Evolutionary conservation across 2,888 invertebrate genomes (phyloP).

Genomic region (Synanthedon myopaeformis): DNA sequence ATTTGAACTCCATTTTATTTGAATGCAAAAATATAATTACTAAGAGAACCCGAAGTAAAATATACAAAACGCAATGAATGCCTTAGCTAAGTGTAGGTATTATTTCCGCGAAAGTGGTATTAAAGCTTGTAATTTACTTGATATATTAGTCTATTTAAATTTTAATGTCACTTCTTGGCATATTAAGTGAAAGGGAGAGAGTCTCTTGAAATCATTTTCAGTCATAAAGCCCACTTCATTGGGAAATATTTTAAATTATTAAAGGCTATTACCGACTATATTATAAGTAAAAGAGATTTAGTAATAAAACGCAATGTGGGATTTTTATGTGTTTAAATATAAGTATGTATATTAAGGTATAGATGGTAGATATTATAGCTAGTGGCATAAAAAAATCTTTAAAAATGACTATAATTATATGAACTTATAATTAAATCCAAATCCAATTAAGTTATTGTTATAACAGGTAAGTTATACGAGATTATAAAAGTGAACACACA

Average conservation of each 20-base stretch:
- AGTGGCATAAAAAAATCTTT: too few species aligned
- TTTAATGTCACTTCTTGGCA: constrained; percentile 22
- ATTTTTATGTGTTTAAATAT: too few species aligned
- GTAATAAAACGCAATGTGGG: not conserved
- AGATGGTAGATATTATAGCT: too few species aligned
- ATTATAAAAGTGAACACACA: too few species aligned
- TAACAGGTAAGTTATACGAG: too few species aligned
- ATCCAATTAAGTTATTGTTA: too few species aligned
- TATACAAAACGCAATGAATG: constrained; percentile 18
- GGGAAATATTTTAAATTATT: constrained; percentile 1
- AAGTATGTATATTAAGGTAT: too few species aligned
- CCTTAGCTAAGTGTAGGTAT: constrained; percentile 5
- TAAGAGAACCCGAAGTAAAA: constrained; percentile 4
- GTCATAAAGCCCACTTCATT: constrained; percentile 6
- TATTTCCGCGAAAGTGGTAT: constrained; percentile 17
- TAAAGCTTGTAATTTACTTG: constrained; percentile 23
- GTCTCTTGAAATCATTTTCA: constrained; percentile 17
- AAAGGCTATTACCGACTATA: not conserved
- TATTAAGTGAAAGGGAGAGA: constrained; percentile 15
- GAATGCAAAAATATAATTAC: too few species aligned
- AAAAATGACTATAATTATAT: too few species aligned
- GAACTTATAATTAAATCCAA: too few species aligned
- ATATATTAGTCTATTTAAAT: constrained; percentile 30
- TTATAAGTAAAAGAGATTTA: not conserved
- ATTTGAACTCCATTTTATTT: too few species aligned